Evolutionary conservation across 2,888 invertebrate species (phyloP).

Genomic region (Axea sp.): DNA sequence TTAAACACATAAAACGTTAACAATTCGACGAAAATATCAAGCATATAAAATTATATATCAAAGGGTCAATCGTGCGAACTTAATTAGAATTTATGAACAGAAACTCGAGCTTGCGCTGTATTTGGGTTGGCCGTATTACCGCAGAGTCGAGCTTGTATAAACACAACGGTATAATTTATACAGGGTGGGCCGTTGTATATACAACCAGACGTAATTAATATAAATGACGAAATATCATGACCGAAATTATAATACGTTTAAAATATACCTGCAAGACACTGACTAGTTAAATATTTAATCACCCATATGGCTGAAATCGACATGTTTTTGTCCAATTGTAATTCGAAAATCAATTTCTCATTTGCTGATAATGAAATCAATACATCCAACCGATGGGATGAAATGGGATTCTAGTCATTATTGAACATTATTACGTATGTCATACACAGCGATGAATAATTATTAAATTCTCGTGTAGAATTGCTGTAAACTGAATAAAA

Average conservation of each 20-base stretch:
- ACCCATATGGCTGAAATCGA: slow-evolving; percentile 2
- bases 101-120: slow-evolving; percentile 62
- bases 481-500: too few species aligned
- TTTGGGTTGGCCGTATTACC: slow-evolving; percentile 51
- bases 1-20: not conserved
- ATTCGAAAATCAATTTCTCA: slow-evolving; percentile 47
- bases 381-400: slow-evolving; percentile 15
- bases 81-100: slow-evolving; percentile 78
- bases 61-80: slow-evolving; percentile 72
- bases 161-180: slow-evolving; percentile 74
- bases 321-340: slow-evolving; percentile 36
- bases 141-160: slow-evolving; percentile 66
- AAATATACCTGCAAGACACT: slow-evolving; percentile 11
- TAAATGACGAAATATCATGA: slow-evolving; percentile 76
- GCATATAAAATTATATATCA: slow-evolving; percentile 14
- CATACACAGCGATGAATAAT: slow-evolving; percentile 15
- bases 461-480: slow-evolving; percentile 4
- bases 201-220: slow-evolving; percentile 76
- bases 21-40: slow-evolving; percentile 11
- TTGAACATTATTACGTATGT: slow-evolving; percentile 20
- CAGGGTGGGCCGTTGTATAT: slow-evolving; percentile 64
- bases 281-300: slow-evolving; percentile 27
- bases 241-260: slow-evolving; percentile 52
- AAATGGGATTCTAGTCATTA: slow-evolving; percentile 27
- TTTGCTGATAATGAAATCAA: slow-evolving; percentile 51